These are phyloP conservation scores for Ennomos erosarius DNA, from an alignment of 2,888 invertebrate genomes.

Conservation along the genomic window DNA sequence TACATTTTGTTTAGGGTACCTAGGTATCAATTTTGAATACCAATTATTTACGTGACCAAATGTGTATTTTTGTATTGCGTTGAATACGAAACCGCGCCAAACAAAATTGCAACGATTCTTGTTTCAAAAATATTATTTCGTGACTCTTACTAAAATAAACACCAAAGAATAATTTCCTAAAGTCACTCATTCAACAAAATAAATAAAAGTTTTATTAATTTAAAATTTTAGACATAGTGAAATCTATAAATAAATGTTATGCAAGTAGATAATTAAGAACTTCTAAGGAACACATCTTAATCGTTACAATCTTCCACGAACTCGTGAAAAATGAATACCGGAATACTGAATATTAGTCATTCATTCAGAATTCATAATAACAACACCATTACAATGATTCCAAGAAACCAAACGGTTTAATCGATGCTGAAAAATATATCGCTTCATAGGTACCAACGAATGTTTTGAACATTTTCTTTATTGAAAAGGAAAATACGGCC, in stretches of 20 bases:
- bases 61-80: slow-evolving; percentile 16
- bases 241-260: slow-evolving; percentile 12
- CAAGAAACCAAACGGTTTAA: slow-evolving; percentile 21
- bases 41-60: slow-evolving; percentile 15
- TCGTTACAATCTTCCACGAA: slow-evolving; percentile 26
- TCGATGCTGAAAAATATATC: slow-evolving; percentile 11
- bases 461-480: too few species aligned
- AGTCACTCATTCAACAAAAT: too few species aligned
- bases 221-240: not conserved
- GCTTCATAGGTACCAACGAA: not conserved
- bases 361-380: slow-evolving; percentile 44
- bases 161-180: too few species aligned
- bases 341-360: slow-evolving; percentile 48
- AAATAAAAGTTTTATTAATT: not conserved
- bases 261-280: slow-evolving; percentile 18
- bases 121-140: too few species aligned
- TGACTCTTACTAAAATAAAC: too few species aligned
- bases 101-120: too few species aligned
- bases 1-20: slow-evolving; percentile 18
- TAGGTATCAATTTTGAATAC: slow-evolving; percentile 19
- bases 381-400: slow-evolving; percentile 33
- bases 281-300: slow-evolving; percentile 23
- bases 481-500: too few species aligned
- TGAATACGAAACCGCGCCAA: slow-evolving; percentile 7
- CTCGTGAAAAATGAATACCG: slow-evolving; percentile 31